Evolutionary conservation across 2,888 invertebrate species (phyloP).

Genomic region (Drosophila histrio): DNA sequence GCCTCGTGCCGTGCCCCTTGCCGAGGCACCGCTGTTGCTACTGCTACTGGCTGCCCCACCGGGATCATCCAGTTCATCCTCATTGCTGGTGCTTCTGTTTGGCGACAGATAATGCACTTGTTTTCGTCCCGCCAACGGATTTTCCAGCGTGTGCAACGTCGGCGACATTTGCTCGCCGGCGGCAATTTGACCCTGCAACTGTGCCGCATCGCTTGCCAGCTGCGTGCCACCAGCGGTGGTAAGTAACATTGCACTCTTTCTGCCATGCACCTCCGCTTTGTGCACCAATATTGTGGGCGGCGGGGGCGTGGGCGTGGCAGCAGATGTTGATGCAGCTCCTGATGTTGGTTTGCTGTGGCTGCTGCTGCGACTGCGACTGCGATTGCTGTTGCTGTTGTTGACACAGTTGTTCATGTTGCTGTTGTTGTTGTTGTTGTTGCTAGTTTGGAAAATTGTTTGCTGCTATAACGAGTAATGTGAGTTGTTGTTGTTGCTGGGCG

Average conservation of each 20-base stretch:
- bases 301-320: conserved; percentile 17
- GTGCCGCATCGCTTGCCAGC: conserved; percentile 38
- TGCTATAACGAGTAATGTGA: conserved; percentile 82
- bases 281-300: conserved; percentile 78
- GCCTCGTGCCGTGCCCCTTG: conserved; percentile 2
- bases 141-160: conserved; percentile 23
- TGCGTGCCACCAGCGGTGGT: conserved; percentile 48
- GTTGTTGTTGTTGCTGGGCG: conserved; percentile 41
- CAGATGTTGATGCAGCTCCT: conserved; percentile 53
- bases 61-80: conserved; percentile 40
- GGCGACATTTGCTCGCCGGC: not conserved
- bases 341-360: conserved; percentile 23
- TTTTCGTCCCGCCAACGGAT: conserved; percentile 42
- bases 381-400: conserved; percentile 15
- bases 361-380: conserved; percentile 53
- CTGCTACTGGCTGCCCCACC: conserved; percentile 25
- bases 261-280: conserved; percentile 76
- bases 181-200: conserved; percentile 34
- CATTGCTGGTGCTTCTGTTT: conserved; percentile 15
- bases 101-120: conserved; percentile 63
- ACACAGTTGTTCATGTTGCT: conserved; percentile 17
- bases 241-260: conserved; percentile 61
- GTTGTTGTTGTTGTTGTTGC: conserved; percentile 62
- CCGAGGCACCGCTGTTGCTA: not conserved
- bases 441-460: conserved; percentile 81